Base-by-base conservation (phyloP, 1,140 invertebrate species). In the Condylostylus longicornis region DNA sequence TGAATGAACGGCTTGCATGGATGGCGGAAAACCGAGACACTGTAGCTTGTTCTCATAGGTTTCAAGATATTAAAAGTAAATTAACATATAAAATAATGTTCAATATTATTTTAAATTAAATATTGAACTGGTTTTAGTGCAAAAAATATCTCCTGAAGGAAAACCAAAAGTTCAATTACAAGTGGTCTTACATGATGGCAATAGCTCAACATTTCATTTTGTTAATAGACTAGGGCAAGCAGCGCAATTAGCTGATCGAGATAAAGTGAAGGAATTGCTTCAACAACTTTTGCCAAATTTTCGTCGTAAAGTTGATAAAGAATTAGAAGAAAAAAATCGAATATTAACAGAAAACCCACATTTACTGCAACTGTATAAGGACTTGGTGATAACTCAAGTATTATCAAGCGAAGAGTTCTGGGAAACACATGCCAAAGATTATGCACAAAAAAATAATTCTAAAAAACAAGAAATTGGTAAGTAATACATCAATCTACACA, bases 161-260 rank as follows among this genome's bases (percentile, higher is more conserved):
- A 98, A 98, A 67, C 78, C 89, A 17, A 98, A 98, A 69, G 86
- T 98, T 36, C 96, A 99, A 63, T 68, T 99, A n/a, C 96, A 99
- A 72, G 75, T 98, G 9, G 87, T 97, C 22, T 65, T 98, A 42
- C 83, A 96, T 54, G 87, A 91, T 70, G 84, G 86, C 18, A 75
- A 82, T 29, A 87, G 88, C 14, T 91, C 88, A 2, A 98, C 93
- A 21, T 99, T 99, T 69, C 94, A 98, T 58, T 99, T 99, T 67
- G 82, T 86, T 27, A 93, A 96, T 65, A 77, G 81, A 22, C 74
- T 72, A 45, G 85, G 87, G 5, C 64, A 76, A 15, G 74, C 80
- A 22, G 74, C 74, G 2, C 90, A 96, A 63, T 68, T 93, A 2
- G 75, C 77, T 44, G 93, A 98, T 54, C 66, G 96, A 35, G 89